Conservation (phyloP, 2,797 vertebrate genomes). For the Myotis pilosus region DNA sequence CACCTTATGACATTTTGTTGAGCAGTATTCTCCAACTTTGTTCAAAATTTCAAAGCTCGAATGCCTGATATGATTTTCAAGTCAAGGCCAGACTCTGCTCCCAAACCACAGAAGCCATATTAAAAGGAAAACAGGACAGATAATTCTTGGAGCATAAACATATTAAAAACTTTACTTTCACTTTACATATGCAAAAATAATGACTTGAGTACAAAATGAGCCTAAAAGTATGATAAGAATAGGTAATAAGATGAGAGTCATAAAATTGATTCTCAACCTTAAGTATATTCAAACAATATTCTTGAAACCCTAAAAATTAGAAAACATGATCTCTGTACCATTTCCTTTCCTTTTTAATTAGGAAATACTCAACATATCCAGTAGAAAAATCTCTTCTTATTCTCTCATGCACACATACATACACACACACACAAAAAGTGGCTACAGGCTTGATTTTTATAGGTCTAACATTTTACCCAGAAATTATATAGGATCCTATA, state of each 20-base stretch:
- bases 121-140: constrained; percentile 14
- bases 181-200: constrained; percentile 31
- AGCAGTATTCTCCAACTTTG: neutral
- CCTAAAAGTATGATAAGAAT: neutral
- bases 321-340: neutral
- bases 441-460: neutral
- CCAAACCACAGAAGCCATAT: constrained; percentile 22
- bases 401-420: neutral
- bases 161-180: neutral
- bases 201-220: neutral
- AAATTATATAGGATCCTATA: neutral
- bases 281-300: neutral
- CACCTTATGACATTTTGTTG: neutral
- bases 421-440: neutral
- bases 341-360: constrained; percentile 1
- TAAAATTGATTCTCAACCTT: neutral
- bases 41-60: constrained; percentile 13
- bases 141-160: neutral
- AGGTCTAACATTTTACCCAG: neutral
- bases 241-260: neutral
- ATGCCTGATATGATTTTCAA: neutral
- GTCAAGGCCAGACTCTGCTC: neutral
- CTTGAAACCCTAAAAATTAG: neutral
- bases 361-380: neutral
- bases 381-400: neutral